phyloP scores from a whole-genome alignment of 2,797 vertebrate species.

The Toxotes lorentzi region DNA sequence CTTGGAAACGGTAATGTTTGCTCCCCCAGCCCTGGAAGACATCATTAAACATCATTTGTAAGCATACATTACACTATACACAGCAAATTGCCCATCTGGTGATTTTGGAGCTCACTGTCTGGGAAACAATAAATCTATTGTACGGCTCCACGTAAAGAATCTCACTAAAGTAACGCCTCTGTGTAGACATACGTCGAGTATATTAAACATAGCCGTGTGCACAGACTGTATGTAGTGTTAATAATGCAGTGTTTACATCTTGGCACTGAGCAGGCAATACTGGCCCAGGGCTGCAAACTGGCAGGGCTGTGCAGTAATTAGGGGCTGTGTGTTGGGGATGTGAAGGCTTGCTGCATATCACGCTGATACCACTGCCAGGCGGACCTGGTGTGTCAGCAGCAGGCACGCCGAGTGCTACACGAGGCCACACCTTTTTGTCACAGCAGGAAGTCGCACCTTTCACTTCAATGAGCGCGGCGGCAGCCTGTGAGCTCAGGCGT shows the following conservation, averaged over 20 bases:
- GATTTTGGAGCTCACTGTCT: conserved; percentile 62
- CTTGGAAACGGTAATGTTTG: conserved; percentile 64
- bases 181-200: conserved; percentile 62
- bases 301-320: conserved; percentile 77
- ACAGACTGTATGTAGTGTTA: conserved; percentile 75
- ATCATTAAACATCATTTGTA: conserved; percentile 81
- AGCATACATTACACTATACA: conserved; percentile 73
- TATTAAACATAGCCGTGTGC: conserved; percentile 57
- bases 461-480: conserved; percentile 12
- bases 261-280: conserved; percentile 65
- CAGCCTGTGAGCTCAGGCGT: conserved; percentile 1
- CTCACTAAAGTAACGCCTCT: conserved; percentile 50
- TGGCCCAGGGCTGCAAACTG: conserved; percentile 72
- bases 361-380: conserved; percentile 68
- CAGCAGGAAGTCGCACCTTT: conserved; percentile 48
- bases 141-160: conserved; percentile 63
- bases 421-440: conserved; percentile 46
- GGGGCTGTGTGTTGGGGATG: conserved; percentile 63
- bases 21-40: conserved; percentile 72
- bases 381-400: conserved; percentile 33
- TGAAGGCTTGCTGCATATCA: conserved; percentile 62
- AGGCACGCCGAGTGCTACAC: conserved; percentile 23
- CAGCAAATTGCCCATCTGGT: conserved; percentile 79
- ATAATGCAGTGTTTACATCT: conserved; percentile 83
- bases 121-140: conserved; percentile 73